These are phyloP conservation scores for Micrastur ruficollis DNA, from an alignment of 2,797 vertebrate species.

Conservation along the genomic window DNA sequence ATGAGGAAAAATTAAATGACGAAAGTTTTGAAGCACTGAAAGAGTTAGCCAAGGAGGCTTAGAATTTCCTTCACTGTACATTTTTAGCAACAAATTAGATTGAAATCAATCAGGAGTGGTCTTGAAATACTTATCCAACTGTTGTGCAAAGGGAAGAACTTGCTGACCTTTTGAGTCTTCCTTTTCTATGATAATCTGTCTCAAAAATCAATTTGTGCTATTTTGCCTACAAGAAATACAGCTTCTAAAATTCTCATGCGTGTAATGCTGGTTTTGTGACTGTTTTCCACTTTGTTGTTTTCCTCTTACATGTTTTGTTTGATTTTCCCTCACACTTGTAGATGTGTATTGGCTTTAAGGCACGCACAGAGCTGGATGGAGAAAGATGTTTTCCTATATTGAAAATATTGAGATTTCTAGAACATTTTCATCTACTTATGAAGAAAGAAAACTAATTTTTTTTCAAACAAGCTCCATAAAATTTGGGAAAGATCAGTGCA, in stretches of 20 bases:
- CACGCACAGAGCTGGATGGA: not conserved
- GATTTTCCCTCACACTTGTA: not conserved
- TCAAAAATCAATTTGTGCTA: conserved; percentile 21
- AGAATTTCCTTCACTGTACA: conserved; percentile 24
- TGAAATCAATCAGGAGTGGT: conserved; percentile 14
- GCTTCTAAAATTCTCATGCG: not conserved
- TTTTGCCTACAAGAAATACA: conserved; percentile 9
- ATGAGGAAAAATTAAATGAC: not conserved
- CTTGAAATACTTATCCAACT: conserved; percentile 54
- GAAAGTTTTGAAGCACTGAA: not conserved
- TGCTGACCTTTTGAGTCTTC: conserved; percentile 40
- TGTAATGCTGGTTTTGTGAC: not conserved
- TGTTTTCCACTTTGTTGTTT: not conserved
- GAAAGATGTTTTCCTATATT: not conserved
- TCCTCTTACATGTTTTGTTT: not conserved
- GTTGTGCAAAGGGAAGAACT: conserved; percentile 27
- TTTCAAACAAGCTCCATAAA: not conserved
- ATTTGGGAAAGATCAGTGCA: not conserved
- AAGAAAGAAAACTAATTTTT: not conserved
- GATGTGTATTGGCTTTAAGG: not conserved
- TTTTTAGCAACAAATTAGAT: conserved; percentile 43
- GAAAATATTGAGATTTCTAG: not conserved
- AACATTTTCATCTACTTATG: not conserved
- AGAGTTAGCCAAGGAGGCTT: not conserved
- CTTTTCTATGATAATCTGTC: conserved; percentile 17